Conservation (phyloP, 2,113 vertebrate species). For the Aptenodytes forsteri region DNA sequence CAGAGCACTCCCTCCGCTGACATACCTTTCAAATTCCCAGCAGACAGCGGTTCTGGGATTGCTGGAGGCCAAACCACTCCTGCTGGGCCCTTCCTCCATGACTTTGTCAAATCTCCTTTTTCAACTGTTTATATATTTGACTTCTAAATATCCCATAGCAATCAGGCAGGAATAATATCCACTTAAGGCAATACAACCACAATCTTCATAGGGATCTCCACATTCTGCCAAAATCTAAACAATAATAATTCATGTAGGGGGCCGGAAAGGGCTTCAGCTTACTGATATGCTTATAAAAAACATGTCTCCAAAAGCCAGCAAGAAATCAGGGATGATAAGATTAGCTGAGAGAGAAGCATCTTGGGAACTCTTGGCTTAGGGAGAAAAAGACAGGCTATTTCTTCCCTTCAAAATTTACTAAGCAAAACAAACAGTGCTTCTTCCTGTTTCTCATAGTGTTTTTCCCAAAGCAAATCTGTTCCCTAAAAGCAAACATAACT, state of each 20-base stretch:
- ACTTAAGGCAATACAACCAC: not conserved
- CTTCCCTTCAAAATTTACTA: not conserved
- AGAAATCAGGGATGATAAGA: not conserved
- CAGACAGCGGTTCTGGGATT: not conserved
- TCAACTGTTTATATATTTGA: not conserved
- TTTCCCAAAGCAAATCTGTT: not conserved
- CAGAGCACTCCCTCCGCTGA: not conserved
- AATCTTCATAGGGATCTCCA: not conserved
- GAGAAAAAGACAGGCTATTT: not conserved
- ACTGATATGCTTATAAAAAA: not conserved
- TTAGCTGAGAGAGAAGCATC: not conserved
- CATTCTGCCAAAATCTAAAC: constrained; percentile 11
- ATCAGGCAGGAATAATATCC: not conserved
- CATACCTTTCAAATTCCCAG: not conserved
- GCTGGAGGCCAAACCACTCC: not conserved
- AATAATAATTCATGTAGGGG: not conserved
- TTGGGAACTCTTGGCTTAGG: not conserved
- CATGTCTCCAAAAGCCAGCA: not conserved
- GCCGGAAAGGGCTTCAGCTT: constrained; percentile 9
- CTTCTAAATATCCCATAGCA: not conserved
- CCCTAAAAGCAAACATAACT: not conserved
- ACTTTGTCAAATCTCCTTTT: not conserved
- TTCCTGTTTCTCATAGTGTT: constrained; percentile 3
- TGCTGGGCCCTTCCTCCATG: not conserved
- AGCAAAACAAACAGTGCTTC: constrained; percentile 4